Base-by-base conservation (phyloP, 2,888 invertebrate genomes). In the Myathropa florea region DNA sequence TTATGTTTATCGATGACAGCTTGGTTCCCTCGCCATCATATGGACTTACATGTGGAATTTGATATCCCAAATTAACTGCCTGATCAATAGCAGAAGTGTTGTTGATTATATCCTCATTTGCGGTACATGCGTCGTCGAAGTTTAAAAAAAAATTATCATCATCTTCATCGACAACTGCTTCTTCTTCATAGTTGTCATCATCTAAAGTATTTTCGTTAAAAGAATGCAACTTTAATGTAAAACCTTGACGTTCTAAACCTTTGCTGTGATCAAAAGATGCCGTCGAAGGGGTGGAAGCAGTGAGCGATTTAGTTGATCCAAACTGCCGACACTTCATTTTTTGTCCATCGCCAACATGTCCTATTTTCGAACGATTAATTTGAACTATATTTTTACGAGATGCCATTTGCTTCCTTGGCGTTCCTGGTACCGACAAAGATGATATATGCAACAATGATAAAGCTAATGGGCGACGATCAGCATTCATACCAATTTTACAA, bases 151-250 rank as follows among this genome's bases (percentile, higher is more conserved):
- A 80, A 59, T 83, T 80, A 12, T 82, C 73, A 23, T 60, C 65
- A 33, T 70, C 73, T 7, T 76, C 39, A 46, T 85, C 88, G 2
- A 36, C 53, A 18, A 30, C 26, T 23, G 7, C 53, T 10, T 73
- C 73, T 26, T 78, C 71, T 59, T 79, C 67, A 24, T 80, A 84
- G 28, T 60, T 67, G 1, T 57, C 64, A 60, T 83, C 73, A 18
- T 85, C 83, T 26, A 80, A 7, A 12, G 65, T 83, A 68, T 82
- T 88, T 53, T 89, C 88, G 70, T 88, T 88, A 39, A 89, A 88
- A 23, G 88, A 88, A 57, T 84, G 70, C 26, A 89, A 63, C 21
- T 88, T 89, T 0, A 83, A 60, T 57, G 81, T 80, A 10, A 88
- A 88, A 6, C 78, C 72, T 57, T 88, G 84, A 30, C 80, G 61